Conservation (phyloP, 2,113 vertebrate genomes). For the Seriola quinqueradiata region DNA sequence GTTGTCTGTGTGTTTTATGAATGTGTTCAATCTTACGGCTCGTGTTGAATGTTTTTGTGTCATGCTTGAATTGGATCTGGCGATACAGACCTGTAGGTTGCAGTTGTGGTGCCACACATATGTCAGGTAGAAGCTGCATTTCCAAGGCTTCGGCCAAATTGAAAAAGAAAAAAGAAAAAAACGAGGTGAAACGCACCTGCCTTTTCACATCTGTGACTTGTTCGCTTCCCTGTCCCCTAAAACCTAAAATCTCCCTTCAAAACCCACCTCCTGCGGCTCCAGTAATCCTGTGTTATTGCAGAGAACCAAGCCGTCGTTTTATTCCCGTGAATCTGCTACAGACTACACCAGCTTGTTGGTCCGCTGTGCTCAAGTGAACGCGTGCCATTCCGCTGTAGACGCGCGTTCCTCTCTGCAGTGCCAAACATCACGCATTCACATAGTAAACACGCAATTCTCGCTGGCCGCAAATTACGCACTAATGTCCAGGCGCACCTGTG, state of each 20-base stretch:
- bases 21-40: neutral
- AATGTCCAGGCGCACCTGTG: conserved; percentile 74
- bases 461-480: conserved; percentile 35
- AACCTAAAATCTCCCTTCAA: neutral
- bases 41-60: neutral
- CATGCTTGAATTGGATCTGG: conserved; percentile 18
- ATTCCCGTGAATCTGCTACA: conserved; percentile 57
- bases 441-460: conserved; percentile 16
- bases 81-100: conserved; percentile 77
- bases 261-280: conserved; percentile 27
- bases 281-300: conserved; percentile 18
- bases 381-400: conserved; percentile 43
- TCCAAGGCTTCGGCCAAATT: conserved; percentile 42
- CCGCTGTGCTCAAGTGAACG: conserved; percentile 55
- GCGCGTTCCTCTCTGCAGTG: neutral
- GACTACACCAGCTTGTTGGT: conserved; percentile 70
- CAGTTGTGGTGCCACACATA: conserved; percentile 67
- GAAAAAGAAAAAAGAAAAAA: conserved; percentile 8
- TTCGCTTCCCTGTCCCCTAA: neutral
- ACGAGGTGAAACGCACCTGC: conserved; percentile 38
- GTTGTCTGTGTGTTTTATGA: conserved; percentile 8
- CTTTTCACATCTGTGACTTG: conserved; percentile 26
- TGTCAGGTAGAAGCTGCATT: conserved; percentile 72
- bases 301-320: conserved; percentile 47
- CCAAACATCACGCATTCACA: conserved; percentile 14